These are phyloP conservation scores for Smutsia temminckii DNA, from an alignment of 2,797 vertebrate genomes.

Conservation along the genomic window DNA sequence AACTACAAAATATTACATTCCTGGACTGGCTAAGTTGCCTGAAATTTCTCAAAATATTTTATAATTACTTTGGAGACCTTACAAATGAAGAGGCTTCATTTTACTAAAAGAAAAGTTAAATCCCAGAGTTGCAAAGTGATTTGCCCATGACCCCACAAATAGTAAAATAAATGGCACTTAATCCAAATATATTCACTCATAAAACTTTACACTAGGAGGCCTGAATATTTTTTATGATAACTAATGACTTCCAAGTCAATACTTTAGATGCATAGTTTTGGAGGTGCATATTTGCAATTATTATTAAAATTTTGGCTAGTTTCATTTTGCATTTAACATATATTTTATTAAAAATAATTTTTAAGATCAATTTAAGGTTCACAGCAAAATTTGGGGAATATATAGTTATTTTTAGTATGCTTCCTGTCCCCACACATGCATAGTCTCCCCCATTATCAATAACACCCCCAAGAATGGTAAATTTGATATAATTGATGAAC, in stretches of 20 bases:
- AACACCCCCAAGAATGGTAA: neutral
- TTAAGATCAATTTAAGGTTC: neutral
- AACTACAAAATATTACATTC: conserved; percentile 23
- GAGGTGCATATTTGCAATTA: neutral
- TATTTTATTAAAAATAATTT: neutral
- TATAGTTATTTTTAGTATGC: neutral
- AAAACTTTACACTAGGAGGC: neutral
- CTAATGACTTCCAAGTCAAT: neutral
- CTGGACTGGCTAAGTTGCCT: neutral
- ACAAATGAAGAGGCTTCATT: neutral
- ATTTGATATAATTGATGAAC: neutral
- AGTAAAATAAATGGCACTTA: neutral
- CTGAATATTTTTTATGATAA: neutral
- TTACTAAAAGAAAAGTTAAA: neutral
- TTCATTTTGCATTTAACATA: neutral
- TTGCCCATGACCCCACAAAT: neutral
- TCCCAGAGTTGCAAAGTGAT: neutral
- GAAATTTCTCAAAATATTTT: neutral
- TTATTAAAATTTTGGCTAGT: neutral
- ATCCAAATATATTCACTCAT: neutral
- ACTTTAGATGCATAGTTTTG: neutral
- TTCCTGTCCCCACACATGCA: neutral
- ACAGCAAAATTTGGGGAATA: neutral
- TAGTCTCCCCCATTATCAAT: neutral
- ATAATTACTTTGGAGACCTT: neutral